Base-by-base conservation (phyloP, 2,888 invertebrate species). In the Anoncus sp. region DNA sequence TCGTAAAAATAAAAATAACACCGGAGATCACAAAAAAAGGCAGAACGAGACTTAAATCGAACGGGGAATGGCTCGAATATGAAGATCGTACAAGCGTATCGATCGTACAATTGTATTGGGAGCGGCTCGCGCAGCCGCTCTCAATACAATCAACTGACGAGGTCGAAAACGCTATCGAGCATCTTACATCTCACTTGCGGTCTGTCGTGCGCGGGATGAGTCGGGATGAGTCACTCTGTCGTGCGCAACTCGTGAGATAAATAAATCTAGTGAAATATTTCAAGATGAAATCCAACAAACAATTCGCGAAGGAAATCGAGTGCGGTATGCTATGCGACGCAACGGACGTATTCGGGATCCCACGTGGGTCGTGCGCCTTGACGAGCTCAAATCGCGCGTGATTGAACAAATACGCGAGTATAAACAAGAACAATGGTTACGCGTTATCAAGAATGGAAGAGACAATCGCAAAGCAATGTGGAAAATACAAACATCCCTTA, bases 391-490 rank as follows among this genome's bases (percentile, higher is more conserved):
- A 40, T 1, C 20, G n/a, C 69, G 16, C 2, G 69, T 49, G n/a
- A 59, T 22, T 49, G 47, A 59, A 22, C 20, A 31, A 59, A 69
- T 69, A 24, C 20, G 24, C 6, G 24, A 65, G 6, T 5, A 51
- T 16, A 67, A 57, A 43, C 31, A 45, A 67, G 20, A 71, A n/a
- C 53, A 71, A 62, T 63, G 62, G 60, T n/a, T 63, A 62, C 53
- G 22, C 18, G 16, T 47, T 35, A 69, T 70, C 45, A 47, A 75
- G 22, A 20, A 55, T 18, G 40, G 45, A 63, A 63, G 60, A 0
- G 24, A 75, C 38, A 57, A 55, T 63, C 40, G 55, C 20, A 70
- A 69, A n/a, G 24, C 38, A 49, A 69, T 75, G 62, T 75, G 71
- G 65, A 70, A 12, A 20, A 71, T 63, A 12, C 49, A 63, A 40